phyloP scores from a whole-genome alignment of 2,888 invertebrate genomes.

The Leptopilina drosophilae region DNA sequence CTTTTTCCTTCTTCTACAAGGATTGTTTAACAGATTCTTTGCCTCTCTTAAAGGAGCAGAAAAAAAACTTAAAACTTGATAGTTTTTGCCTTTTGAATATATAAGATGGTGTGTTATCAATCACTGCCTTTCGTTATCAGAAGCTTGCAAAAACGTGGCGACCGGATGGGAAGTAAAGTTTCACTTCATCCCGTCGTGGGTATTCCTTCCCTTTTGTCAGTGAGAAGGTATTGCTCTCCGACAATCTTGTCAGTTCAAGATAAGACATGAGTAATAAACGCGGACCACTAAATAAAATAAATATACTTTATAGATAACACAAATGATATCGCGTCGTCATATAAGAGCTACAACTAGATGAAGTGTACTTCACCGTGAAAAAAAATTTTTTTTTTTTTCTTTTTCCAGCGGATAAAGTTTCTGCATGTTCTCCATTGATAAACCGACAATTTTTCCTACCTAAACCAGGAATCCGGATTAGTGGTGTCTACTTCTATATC shows the following conservation, averaged over 20 bases:
- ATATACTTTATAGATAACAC: constrained; percentile 28
- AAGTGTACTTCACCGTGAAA: constrained; percentile 7
- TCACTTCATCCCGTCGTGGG: constrained; percentile 21
- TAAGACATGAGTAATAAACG: constrained; percentile 41
- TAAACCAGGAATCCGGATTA: constrained; percentile 54
- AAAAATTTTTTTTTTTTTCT: background rate
- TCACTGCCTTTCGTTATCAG: constrained; percentile 31
- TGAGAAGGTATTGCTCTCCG: constrained; percentile 1
- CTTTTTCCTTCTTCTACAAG: background rate
- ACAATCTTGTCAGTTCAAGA: constrained; percentile 29
- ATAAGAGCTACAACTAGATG: background rate
- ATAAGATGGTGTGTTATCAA: constrained; percentile 29
- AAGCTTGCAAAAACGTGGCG: constrained; percentile 23
- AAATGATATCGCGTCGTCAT: constrained; percentile 22
- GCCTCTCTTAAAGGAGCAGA: background rate
- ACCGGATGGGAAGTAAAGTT: constrained; percentile 40
- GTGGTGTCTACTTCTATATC: constrained; percentile 44
- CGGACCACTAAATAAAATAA: constrained; percentile 30
- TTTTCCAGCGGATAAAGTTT: constrained; percentile 31
- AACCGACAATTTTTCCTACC: constrained; percentile 52
- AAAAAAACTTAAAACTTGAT: background rate
- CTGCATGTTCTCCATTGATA: constrained; percentile 50
- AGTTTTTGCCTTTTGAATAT: constrained; percentile 1
- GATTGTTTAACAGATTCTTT: constrained; percentile 19
- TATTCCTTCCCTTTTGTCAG: constrained; percentile 27